These are phyloP conservation scores for Lithophane semibrunnea DNA, from an alignment of 2,888 invertebrate genomes.

Conservation along the genomic window DNA sequence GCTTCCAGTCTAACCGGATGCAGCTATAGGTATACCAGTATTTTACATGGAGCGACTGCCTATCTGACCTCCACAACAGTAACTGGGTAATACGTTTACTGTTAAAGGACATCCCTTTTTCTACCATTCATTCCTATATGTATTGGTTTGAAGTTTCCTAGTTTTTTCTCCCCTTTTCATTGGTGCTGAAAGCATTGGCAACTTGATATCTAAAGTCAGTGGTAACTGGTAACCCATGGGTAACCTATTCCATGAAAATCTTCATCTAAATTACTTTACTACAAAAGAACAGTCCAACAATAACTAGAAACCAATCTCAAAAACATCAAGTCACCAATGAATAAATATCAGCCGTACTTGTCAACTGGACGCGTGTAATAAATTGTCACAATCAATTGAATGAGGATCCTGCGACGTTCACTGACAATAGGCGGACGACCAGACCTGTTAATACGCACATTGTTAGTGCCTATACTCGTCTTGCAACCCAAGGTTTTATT, in stretches of 20 bases:
- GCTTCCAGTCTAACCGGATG: no score
- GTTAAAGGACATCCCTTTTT: no score
- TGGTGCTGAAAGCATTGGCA: background rate
- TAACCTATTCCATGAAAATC: background rate
- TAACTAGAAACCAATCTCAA: constrained; percentile 9
- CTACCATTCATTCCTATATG: no score
- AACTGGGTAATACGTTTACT: no score
- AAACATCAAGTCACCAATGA: constrained; percentile 20
- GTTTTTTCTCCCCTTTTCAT: background rate
- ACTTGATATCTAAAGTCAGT: background rate
- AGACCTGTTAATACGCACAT: constrained; percentile 27
- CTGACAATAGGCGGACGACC: constrained; percentile 38
- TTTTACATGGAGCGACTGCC: no score
- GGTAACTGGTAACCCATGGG: background rate
- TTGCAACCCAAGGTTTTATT: constrained; percentile 29
- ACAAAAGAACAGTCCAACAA: background rate
- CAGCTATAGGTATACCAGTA: no score
- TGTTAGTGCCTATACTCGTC: constrained; percentile 1
- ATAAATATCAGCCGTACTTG: constrained; percentile 37
- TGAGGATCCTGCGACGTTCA: constrained; percentile 24
- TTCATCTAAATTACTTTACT: background rate
- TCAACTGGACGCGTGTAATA: constrained; percentile 40
- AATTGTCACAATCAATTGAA: constrained; percentile 60
- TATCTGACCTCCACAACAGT: no score
- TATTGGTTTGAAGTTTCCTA: no score